Percentiles rank a stretch among this genome's conserved stretches.
Evolutionary conservation across 2,113 vertebrate species (phyloP).

Genomic region (Psittacus erithacus): DNA sequence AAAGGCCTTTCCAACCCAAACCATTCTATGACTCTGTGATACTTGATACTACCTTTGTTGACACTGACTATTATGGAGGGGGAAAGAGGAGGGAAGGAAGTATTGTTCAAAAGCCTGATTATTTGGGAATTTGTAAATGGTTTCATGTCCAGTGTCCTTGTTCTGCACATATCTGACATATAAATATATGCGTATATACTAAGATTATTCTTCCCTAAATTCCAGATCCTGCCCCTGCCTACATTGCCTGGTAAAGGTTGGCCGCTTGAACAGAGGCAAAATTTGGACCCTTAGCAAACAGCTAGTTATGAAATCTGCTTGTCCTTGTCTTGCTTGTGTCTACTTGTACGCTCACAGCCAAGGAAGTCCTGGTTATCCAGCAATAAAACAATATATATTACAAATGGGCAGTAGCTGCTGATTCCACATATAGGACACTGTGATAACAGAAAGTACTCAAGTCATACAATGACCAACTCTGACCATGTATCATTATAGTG

Average conservation of each 20-base stretch:
- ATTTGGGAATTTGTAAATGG: background rate
- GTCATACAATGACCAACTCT: background rate
- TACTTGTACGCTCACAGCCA: background rate
- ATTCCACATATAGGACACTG: background rate
- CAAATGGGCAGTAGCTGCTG: background rate
- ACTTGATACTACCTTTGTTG: background rate
- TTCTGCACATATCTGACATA: background rate
- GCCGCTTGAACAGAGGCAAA: background rate
- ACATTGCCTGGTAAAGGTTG: background rate
- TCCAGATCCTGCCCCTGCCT: background rate
- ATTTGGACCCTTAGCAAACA: background rate
- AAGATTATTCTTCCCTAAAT: background rate
- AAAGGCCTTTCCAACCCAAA: background rate
- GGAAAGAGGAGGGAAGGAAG: background rate
- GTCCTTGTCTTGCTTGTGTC: background rate
- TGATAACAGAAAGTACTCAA: background rate
- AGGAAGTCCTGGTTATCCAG: background rate
- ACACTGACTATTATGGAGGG: background rate
- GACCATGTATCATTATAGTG: background rate
- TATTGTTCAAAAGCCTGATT: background rate
- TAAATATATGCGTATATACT: background rate
- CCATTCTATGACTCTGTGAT: background rate
- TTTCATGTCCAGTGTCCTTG: background rate
- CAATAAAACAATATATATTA: background rate
- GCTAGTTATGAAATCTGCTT: background rate